phyloP scores from a whole-genome alignment of 2,797 vertebrate genomes.

The Aldrovandia affinis region DNA sequence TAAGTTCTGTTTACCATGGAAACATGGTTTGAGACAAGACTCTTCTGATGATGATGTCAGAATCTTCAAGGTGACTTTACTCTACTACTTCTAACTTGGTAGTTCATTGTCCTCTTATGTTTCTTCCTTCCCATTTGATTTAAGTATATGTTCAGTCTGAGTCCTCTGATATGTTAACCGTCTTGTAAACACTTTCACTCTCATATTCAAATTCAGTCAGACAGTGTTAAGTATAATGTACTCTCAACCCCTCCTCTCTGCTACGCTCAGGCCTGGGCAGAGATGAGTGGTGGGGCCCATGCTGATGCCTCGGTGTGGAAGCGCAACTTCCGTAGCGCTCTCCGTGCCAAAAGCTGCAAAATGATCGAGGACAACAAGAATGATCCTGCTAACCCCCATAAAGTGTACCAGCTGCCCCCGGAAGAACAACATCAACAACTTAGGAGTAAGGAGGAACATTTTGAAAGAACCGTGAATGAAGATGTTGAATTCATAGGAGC shows the following conservation, averaged over 20 bases:
- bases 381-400: constrained; percentile 79
- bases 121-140: background rate
- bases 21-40: constrained; percentile 83
- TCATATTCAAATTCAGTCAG: background rate
- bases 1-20: constrained; percentile 85
- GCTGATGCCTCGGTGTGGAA: constrained; percentile 84
- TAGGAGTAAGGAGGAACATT: constrained; percentile 46
- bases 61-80: constrained; percentile 78
- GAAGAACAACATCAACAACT: constrained; percentile 38
- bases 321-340: constrained; percentile 87
- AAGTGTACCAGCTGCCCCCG: constrained; percentile 73
- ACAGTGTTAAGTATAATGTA: background rate
- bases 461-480: background rate
- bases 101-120: background rate
- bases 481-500: background rate
- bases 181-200: background rate
- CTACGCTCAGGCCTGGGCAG: constrained; percentile 81
- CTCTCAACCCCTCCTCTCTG: background rate
- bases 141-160: background rate
- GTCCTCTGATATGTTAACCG: background rate
- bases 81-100: background rate
- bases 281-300: constrained; percentile 66
- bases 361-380: constrained; percentile 73
- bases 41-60: constrained; percentile 73
- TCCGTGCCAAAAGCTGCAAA: constrained; percentile 77